A percentile compares a stretch with the other conserved stretches of the same genome.
phyloP scores from a whole-genome alignment of 2,797 vertebrate genomes.

The Huso huso region DNA sequence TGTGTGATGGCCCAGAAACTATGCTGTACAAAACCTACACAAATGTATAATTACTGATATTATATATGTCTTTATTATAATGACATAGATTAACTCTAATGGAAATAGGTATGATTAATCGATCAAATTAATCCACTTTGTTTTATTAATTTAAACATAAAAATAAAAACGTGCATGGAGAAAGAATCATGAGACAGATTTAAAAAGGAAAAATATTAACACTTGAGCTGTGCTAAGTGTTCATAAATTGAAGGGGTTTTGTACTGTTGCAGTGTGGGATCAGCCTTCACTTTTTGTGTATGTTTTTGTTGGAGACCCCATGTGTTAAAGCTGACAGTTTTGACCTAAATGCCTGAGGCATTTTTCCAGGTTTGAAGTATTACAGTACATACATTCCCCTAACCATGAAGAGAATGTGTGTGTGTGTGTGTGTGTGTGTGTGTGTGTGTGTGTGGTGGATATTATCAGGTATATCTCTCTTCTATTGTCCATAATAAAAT shows the following conservation, averaged over 20 bases:
- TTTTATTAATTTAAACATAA: too few species aligned
- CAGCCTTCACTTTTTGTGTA: conserved; percentile 40
- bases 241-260: conserved; percentile 14
- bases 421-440: neutral
- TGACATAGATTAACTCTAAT: too few species aligned
- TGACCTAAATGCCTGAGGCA: conserved; percentile 39
- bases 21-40: too few species aligned
- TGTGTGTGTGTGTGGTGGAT: neutral
- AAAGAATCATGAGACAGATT: too few species aligned
- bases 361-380: conserved; percentile 34
- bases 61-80: too few species aligned
- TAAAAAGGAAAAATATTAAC: too few species aligned
- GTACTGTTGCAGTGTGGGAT: conserved; percentile 46
- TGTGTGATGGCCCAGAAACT: too few species aligned
- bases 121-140: too few species aligned
- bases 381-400: neutral
- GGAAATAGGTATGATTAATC: too few species aligned
- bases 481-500: neutral
- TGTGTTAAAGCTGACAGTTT: conserved; percentile 42
- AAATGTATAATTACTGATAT: too few species aligned
- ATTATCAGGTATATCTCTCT: neutral
- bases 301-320: conserved; percentile 43
- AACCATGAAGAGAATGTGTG: neutral
- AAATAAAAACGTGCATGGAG: too few species aligned
- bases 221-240: too few species aligned